These are phyloP conservation scores for Sinhomidia bicolor DNA, from an alignment of 2,888 invertebrate genomes.

Conservation along the genomic window DNA sequence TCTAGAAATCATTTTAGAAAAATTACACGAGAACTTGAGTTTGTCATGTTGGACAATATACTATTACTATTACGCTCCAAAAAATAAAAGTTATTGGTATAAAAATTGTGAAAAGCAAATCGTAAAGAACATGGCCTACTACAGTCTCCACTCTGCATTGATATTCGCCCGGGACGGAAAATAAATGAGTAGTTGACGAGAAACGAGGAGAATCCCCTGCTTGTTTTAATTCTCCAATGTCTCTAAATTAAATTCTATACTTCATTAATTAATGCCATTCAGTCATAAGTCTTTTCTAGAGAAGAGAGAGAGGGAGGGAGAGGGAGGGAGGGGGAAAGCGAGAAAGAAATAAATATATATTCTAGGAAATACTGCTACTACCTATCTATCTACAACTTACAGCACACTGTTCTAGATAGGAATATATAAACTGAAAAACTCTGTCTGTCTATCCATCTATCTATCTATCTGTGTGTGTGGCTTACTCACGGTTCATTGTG, in stretches of 20 bases:
- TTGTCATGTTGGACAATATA: neutral
- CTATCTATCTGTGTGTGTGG: neutral
- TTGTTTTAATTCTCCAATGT: constrained; percentile 79
- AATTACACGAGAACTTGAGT: neutral
- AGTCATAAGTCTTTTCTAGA: constrained; percentile 75
- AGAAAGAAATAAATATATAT: neutral
- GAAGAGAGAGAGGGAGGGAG: neutral
- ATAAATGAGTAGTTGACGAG: constrained; percentile 69
- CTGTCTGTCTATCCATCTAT: neutral
- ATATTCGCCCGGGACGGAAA: constrained; percentile 44
- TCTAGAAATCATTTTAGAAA: neutral
- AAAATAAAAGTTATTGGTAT: neutral
- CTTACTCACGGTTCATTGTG: constrained; percentile 53
- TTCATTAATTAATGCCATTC: constrained; percentile 80
- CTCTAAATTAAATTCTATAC: constrained; percentile 80
- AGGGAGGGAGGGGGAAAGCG: too few species aligned
- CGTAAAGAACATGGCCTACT: neutral
- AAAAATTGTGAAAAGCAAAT: constrained; percentile 16
- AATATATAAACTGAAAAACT: neutral
- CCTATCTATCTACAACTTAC: constrained; percentile 5
- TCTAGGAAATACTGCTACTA: constrained; percentile 42
- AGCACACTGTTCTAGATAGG: neutral
- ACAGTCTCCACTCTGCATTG: too few species aligned
- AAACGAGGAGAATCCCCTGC: constrained; percentile 76
- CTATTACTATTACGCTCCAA: too few species aligned